phyloP scores from a whole-genome alignment of 2,797 vertebrate species.

The Sarcophilus harrisii region DNA sequence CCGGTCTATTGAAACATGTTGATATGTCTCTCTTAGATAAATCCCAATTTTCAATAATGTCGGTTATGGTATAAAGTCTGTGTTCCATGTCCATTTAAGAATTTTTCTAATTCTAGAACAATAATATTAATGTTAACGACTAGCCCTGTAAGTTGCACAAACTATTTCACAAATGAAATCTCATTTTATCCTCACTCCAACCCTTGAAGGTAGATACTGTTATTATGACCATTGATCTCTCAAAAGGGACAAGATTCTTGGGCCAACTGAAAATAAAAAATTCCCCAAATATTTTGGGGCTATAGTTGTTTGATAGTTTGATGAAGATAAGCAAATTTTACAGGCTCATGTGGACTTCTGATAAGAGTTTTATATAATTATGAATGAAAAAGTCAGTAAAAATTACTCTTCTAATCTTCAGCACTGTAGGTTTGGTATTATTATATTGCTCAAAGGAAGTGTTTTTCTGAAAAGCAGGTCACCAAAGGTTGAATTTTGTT shows the following conservation, averaged over 20 bases:
- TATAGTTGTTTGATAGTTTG: neutral
- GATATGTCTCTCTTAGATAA: neutral
- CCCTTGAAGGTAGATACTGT: neutral
- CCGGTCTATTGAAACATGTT: neutral
- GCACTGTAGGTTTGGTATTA: neutral
- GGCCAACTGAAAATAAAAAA: neutral
- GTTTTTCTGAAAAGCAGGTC: neutral
- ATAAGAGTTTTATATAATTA: neutral
- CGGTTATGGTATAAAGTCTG: neutral
- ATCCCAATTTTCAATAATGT: neutral
- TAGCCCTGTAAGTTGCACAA: neutral
- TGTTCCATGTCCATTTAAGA: neutral
- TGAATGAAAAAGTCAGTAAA: neutral
- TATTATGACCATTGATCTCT: neutral
- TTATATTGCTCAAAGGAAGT: neutral
- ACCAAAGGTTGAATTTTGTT: neutral
- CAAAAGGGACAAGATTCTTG: neutral
- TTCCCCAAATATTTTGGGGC: neutral
- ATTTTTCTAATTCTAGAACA: neutral
- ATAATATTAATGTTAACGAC: neutral
- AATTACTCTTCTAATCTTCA: neutral
- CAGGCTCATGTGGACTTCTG: neutral
- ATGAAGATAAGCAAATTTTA: neutral
- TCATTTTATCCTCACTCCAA: neutral
- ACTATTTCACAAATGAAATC: neutral